Conservation (phyloP, 2,797 vertebrate genomes). For the Neosalanx taihuensis region DNA sequence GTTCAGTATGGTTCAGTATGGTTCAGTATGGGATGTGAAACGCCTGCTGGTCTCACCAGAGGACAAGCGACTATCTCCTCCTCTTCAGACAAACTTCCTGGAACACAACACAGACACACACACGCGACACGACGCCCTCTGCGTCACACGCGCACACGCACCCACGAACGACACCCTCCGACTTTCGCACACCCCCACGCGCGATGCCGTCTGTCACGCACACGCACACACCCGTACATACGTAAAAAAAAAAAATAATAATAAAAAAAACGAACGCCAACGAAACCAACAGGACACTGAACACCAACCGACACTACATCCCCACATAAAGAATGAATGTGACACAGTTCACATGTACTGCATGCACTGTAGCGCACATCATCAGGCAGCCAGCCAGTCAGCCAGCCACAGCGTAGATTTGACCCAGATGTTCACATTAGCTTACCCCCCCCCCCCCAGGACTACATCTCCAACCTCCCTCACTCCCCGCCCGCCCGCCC, state of each 20-base stretch:
- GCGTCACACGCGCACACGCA: no score
- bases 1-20: no score
- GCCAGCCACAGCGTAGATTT: background rate
- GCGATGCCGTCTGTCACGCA: background rate
- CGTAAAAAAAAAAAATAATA: no score
- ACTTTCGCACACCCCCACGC: no score
- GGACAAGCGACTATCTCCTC: no score
- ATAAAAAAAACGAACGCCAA: conserved; percentile 19
- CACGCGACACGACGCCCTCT: no score
- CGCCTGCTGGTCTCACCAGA: no score
- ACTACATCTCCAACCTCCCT: background rate
- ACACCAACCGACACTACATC: background rate
- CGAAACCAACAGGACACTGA: background rate
- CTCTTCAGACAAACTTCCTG: no score
- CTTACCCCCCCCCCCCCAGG: conserved; percentile 9
- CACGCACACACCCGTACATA: conserved; percentile 7
- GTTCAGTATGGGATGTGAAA: no score
- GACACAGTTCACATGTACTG: background rate
- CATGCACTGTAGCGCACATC: background rate
- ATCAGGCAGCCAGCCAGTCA: background rate
- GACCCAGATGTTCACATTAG: conserved; percentile 44
- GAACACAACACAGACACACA: no score
- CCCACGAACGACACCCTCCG: no score
- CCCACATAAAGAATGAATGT: conserved; percentile 21
- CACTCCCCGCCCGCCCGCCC: no score